Base-by-base conservation (phyloP, 2,888 invertebrate genomes). In the Chloromyia formosa region DNA sequence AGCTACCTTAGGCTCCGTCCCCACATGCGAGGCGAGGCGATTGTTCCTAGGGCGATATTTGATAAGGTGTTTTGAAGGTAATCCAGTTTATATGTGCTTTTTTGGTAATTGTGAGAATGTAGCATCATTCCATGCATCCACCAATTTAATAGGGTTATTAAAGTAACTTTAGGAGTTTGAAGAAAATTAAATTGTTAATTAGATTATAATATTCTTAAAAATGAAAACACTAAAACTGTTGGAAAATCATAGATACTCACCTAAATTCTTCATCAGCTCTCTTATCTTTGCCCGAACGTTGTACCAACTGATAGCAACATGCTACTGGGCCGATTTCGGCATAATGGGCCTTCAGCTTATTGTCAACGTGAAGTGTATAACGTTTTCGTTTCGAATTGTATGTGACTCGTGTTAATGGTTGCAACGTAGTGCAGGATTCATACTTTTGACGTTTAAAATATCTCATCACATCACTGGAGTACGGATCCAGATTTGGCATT, bases 401-500 rank as follows among this genome's bases (percentile, higher is more conserved):
- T 12, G 75, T 76, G 35, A 85, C 80, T 9, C 75, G 75, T 1
- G 85, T 85, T 35, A 85, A 78, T 0, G 85, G 84, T 1, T 81
- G 77, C 0, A 77, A 77, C 23, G 79, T 83, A 7, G 86, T 83
- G 80, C 91, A 91, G 0, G 86, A 78, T 76, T 88, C 87, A 78
- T 89, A 89, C 75, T 87, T 86, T 75, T 86, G 84, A 23, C 87
- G 86, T 58, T 86, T 86, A 76, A 89, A 87, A 77, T 87, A 87
- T 75, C 85, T 83, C 82, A 86, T 87, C 14, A 88, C 86, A 76
- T 88, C 88, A 5, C 81, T 79, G 75, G 89, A 88, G 78, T 89
- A 89, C 4, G 90, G 88, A 80, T 90, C 87, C 75, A 90, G 79
- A 77, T 90, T 88, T 16, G 88, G 87, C 81, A 92, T 91, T 80